phyloP scores from a whole-genome alignment of 2,113 vertebrate species.

The Vireo altiloquus region DNA sequence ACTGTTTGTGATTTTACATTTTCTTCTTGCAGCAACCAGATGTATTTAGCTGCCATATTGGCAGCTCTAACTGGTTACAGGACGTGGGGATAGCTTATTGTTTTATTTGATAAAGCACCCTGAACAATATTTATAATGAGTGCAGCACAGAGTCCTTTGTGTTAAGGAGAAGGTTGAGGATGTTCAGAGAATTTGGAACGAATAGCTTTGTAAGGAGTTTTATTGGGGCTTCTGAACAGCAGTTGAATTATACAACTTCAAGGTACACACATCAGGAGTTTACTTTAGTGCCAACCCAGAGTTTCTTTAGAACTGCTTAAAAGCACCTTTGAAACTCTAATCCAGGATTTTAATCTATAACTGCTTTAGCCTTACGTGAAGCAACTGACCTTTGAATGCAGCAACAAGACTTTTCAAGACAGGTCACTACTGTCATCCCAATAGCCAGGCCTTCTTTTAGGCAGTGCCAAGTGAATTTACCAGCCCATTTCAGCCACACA shows the following conservation, averaged over 20 bases:
- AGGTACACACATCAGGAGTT: neutral
- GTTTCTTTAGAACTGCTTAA: neutral
- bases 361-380: neutral
- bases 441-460: too few relatives aligned
- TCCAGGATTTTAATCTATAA: neutral
- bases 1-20: neutral
- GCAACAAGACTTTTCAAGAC: neutral
- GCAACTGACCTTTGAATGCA: neutral
- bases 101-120: neutral
- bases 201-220: neutral
- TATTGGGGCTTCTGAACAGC: neutral
- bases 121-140: neutral
- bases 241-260: neutral
- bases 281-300: neutral
- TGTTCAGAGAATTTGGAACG: neutral
- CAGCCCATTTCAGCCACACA: neutral
- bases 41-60: neutral
- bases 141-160: neutral
- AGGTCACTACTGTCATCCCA: accelerated
- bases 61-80: neutral
- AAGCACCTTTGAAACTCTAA: neutral
- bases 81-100: neutral
- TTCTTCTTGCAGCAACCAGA: neutral
- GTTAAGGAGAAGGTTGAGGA: neutral
- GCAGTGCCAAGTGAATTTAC: neutral